A percentile compares a stretch with the other conserved stretches of the same genome.
These are phyloP conservation scores for Nephila pilipes DNA, from an alignment of 1,140 invertebrate genomes.

Conservation along the genomic window DNA sequence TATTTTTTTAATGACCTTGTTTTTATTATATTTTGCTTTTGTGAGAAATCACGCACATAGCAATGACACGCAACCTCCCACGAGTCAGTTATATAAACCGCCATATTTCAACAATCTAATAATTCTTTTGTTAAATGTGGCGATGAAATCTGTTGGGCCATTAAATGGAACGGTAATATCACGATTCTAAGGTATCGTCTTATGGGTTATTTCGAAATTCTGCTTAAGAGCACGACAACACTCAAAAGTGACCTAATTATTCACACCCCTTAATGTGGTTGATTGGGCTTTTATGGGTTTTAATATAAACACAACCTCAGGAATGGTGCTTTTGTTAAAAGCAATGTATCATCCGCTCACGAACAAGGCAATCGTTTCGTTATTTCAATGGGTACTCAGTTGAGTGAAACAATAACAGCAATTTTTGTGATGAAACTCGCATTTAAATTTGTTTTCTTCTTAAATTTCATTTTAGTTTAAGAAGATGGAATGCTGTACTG, in stretches of 20 bases:
- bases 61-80: neutral
- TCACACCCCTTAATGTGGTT: neutral
- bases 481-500: too few relatives aligned
- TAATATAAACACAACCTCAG: neutral
- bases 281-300: neutral
- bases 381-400: too few relatives aligned
- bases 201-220: neutral
- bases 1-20: constrained; percentile 34
- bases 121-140: constrained; percentile 51
- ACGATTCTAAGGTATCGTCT: neutral
- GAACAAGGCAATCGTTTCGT: too few relatives aligned
- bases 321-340: neutral
- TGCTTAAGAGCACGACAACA: neutral
- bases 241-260: neutral
- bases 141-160: constrained; percentile 28
- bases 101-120: constrained; percentile 53
- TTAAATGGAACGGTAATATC: constrained; percentile 47
- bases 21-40: neutral
- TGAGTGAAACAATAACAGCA: too few relatives aligned
- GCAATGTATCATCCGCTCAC: neutral
- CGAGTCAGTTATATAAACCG: constrained; percentile 28
- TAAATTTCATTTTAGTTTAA: too few relatives aligned
- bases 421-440: too few relatives aligned
- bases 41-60: constrained; percentile 1
- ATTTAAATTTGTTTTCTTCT: too few relatives aligned